Percentiles rank a stretch among this genome's conserved stretches.
Evolutionary conservation across 2,113 vertebrate genomes (phyloP).

Genomic region (Plestiodon gilberti): DNA sequence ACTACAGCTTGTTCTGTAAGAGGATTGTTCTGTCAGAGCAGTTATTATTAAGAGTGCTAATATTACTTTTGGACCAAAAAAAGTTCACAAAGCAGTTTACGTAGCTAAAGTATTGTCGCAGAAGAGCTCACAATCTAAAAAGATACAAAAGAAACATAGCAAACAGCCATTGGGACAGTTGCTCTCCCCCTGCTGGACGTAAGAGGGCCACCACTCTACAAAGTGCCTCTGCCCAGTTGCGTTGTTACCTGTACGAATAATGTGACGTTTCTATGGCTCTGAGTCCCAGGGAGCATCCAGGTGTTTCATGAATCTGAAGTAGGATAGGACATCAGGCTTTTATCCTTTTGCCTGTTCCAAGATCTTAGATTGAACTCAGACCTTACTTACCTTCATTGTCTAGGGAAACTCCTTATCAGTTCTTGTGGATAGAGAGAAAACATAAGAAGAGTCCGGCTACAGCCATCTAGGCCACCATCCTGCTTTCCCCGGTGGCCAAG

Average conservation of each 20-base stretch:
- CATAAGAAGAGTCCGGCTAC: background rate
- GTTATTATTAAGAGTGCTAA: too few relatives aligned
- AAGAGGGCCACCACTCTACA: too few relatives aligned
- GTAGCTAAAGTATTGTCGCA: too few relatives aligned
- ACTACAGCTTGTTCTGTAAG: too few relatives aligned
- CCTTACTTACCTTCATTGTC: background rate
- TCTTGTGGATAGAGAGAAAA: background rate
- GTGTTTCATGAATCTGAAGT: background rate
- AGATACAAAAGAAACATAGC: too few relatives aligned
- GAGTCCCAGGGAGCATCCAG: background rate
- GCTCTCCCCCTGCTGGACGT: too few relatives aligned
- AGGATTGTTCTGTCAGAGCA: too few relatives aligned
- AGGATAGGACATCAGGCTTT: background rate
- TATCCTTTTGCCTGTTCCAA: background rate
- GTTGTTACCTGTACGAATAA: background rate
- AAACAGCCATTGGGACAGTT: too few relatives aligned
- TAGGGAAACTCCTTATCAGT: background rate
- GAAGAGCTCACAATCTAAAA: too few relatives aligned
- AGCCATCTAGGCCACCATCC: background rate
- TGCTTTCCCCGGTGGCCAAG: background rate
- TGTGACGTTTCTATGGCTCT: background rate
- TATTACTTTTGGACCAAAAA: too few relatives aligned
- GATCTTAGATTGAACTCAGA: background rate
- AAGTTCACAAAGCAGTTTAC: too few relatives aligned
- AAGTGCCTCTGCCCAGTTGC: too few relatives aligned